These are phyloP conservation scores for Mystacides longicornis DNA, from an alignment of 2,888 invertebrate species.

Conservation along the genomic window DNA sequence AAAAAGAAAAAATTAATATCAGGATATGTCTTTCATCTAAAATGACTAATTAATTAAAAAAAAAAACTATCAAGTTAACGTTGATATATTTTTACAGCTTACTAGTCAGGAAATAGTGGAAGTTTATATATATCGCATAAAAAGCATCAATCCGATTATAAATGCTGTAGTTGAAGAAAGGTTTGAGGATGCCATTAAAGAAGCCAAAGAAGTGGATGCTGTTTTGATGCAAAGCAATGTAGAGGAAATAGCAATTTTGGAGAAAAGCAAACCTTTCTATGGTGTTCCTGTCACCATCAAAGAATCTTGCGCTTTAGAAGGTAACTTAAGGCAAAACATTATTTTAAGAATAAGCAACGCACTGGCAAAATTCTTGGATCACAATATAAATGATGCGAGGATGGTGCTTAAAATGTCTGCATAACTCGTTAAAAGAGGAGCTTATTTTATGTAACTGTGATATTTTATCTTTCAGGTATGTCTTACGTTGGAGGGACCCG, in stretches of 20 bases:
- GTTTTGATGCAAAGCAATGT: slow-evolving; percentile 36
- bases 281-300: slow-evolving; percentile 70
- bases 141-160: slow-evolving; percentile 56
- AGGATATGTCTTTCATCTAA: no score
- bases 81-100: slow-evolving; percentile 8
- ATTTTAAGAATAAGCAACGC: no score
- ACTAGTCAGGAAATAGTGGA: slow-evolving; percentile 38
- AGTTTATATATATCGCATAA: slow-evolving; percentile 56
- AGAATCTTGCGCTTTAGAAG: slow-evolving; percentile 58
- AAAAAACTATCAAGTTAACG: no score
- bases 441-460: no score
- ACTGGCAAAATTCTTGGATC: no score
- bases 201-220: slow-evolving; percentile 56
- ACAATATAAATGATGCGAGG: no score
- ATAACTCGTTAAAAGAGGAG: no score
- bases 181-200: slow-evolving; percentile 55
- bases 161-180: slow-evolving; percentile 64
- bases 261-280: slow-evolving; percentile 48
- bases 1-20: no score
- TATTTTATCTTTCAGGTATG: slow-evolving; percentile 52
- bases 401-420: no score
- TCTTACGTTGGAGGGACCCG: slow-evolving; percentile 62
- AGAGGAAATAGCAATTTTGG: slow-evolving; percentile 28
- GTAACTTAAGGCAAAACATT: no score
- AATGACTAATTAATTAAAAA: no score